Evolutionary conservation across 2,888 invertebrate species (phyloP).

Genomic region (Agrotis clavis): DNA sequence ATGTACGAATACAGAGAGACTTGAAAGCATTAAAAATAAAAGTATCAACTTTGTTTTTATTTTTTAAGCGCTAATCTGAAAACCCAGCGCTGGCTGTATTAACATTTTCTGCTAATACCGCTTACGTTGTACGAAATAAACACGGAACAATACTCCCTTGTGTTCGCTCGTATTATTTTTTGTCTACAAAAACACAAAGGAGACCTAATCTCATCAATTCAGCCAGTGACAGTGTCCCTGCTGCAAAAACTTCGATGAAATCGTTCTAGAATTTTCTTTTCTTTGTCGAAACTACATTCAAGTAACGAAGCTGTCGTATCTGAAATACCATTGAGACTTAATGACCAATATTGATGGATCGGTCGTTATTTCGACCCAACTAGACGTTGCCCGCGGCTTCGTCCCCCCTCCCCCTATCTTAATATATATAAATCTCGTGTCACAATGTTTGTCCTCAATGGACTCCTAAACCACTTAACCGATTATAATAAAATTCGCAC

Average conservation of each 20-base stretch:
- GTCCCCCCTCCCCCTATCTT: too few relatives aligned
- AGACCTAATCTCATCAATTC: constrained; percentile 41
- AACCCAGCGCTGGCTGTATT: constrained; percentile 27
- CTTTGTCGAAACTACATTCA: constrained; percentile 7
- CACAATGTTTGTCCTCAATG: too few relatives aligned
- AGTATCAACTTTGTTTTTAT: constrained; percentile 22
- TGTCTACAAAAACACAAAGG: constrained; percentile 34
- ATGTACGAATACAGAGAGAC: background rate
- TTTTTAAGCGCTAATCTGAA: constrained; percentile 26
- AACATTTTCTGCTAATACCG: constrained; percentile 33
- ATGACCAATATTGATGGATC: background rate
- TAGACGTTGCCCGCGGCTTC: too few relatives aligned
- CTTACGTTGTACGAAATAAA: constrained; percentile 29
- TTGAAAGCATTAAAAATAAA: constrained; percentile 24
- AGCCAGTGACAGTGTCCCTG: constrained; percentile 12
- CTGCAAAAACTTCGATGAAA: constrained; percentile 35
- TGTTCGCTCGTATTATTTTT: constrained; percentile 39
- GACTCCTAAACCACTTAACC: too few relatives aligned
- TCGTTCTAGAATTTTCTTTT: constrained; percentile 31
- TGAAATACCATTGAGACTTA: background rate
- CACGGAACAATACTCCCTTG: constrained; percentile 19
- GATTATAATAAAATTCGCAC: too few relatives aligned
- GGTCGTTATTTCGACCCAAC: background rate
- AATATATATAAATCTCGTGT: too few relatives aligned
- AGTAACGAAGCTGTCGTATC: constrained; percentile 11